These are phyloP conservation scores for Metopolophium dirhodum DNA, from an alignment of 1,140 invertebrate species.

Conservation along the genomic window DNA sequence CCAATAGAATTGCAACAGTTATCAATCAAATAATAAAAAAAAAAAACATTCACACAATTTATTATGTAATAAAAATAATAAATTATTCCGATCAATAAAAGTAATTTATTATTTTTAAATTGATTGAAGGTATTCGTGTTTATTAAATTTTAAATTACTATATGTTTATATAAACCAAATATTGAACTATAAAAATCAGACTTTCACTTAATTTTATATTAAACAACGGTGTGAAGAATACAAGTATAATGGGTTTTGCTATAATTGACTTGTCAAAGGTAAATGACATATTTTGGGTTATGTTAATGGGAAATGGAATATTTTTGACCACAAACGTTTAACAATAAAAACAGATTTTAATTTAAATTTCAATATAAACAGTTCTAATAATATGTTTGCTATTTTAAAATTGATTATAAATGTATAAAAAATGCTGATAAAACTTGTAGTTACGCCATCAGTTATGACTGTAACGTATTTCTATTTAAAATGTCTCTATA, in stretches of 20 bases:
- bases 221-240: background rate
- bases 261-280: slow-evolving; percentile 6
- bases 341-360: background rate
- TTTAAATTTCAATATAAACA: background rate
- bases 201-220: background rate
- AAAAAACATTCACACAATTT: background rate
- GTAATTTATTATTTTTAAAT: background rate
- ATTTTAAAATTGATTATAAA: background rate
- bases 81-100: background rate
- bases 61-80: background rate
- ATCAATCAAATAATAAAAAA: background rate
- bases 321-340: background rate
- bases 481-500: background rate
- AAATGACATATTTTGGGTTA: background rate
- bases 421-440: background rate
- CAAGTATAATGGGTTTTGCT: background rate
- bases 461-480: background rate
- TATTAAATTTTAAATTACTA: slow-evolving; percentile 14
- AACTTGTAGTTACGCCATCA: background rate
- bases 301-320: background rate
- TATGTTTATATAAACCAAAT: background rate
- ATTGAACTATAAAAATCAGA: background rate
- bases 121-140: background rate
- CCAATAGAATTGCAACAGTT: background rate
- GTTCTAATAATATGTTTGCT: background rate